Evolutionary conservation across 2,797 vertebrate genomes (phyloP), one percentile per base, ranked within the genome.

Genomic region (Gastrophryne carolinensis): DNA sequence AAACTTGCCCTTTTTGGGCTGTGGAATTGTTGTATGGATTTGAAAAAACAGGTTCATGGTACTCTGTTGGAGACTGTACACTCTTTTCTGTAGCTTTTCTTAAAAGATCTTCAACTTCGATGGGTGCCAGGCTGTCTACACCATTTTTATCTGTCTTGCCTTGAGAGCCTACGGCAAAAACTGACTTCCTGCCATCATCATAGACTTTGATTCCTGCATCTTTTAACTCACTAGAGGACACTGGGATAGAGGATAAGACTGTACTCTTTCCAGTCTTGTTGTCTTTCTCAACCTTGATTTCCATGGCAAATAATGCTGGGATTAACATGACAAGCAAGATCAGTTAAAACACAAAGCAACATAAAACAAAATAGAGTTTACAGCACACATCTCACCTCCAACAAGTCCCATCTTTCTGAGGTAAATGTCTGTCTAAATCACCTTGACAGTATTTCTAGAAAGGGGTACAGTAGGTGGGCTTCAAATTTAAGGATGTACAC

Each of bases 251-350:
- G 27, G 96, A 96, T 32, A 98, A 85, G 21, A 98, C 93, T 5
- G 93, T 92, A 56, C 88, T 94, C 85, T 92, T 91, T 15, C 96
- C 96, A 2, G 96, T 98, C 81, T 88, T 93, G 80, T 90, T 88
- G 81, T 98, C 92, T 80, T 90, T 95, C 84, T 97, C 91, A 64
- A 98, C 96, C 81, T 89, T 96, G 79, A 98, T 97, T 90, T 98
- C 94, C 93, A 99, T 93, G 4, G 94, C 94, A 84, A 97, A 96
- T 44, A 94, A 86, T 37, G 95, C 96, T 98, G 89, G 84, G 19
- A 8, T 2, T 64, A 50, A 65, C 39, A 53, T 27, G 10, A 54
- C n/a, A n/a, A n/a, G n/a, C n/a, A n/a, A n/a, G n/a, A n/a, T n/a
- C n/a, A n/a, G n/a, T n/a, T n/a, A n/a, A n/a, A n/a, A n/a, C n/a